These are phyloP conservation scores for Conus canariensis DNA, from an alignment of 2,888 invertebrate species.

Conservation along the genomic window DNA sequence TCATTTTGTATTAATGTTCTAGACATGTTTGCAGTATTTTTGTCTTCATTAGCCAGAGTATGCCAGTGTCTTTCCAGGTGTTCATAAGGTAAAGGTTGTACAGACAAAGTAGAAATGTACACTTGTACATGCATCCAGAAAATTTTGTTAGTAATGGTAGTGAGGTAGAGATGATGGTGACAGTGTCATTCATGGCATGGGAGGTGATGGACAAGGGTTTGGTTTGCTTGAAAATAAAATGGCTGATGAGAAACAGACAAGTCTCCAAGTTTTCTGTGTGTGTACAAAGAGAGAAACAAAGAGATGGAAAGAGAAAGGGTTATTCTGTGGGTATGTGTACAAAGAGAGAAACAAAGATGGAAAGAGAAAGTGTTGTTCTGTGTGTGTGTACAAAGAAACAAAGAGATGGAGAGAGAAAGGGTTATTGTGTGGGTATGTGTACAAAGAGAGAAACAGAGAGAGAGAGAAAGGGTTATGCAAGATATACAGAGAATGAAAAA, in stretches of 20 bases:
- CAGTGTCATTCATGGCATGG: not conserved
- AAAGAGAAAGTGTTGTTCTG: not conserved
- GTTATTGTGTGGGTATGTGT: too few species aligned
- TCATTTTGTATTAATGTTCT: not conserved
- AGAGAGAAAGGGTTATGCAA: not conserved
- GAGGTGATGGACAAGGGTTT: not conserved
- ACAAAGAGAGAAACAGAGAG: not conserved
- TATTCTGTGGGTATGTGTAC: too few species aligned
- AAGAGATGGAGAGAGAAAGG: too few species aligned
- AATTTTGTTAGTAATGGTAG: not conserved
- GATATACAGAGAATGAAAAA: not conserved
- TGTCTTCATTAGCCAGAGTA: not conserved
- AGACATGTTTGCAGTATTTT: not conserved
- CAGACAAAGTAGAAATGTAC: not conserved
- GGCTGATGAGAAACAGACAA: not conserved
- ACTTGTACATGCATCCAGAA: not conserved
- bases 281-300: not conserved
- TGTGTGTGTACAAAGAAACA: not conserved
- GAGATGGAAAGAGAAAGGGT: not conserved
- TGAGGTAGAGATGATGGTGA: not conserved
- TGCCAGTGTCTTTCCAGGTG: conserved; percentile 24
- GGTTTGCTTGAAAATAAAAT: conserved; percentile 3
- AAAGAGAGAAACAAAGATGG: not conserved
- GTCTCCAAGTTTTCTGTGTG: not conserved
- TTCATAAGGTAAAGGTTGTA: not conserved